Base-by-base conservation (phyloP, 2,113 vertebrate genomes). In the Irena cyanogastra region DNA sequence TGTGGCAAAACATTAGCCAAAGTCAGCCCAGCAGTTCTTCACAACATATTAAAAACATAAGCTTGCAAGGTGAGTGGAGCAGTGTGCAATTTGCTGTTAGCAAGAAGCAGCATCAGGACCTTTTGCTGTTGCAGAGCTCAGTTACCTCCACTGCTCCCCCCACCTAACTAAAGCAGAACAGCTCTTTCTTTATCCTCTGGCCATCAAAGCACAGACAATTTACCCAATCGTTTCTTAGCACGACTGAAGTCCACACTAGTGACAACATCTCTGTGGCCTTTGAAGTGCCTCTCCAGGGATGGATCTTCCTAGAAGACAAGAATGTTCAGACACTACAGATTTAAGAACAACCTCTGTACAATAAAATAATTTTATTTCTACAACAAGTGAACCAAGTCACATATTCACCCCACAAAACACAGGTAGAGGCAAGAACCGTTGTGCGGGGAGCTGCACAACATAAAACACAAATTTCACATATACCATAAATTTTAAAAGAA, bases 181-280 rank as follows among this genome's bases (percentile, higher is more conserved):
- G 12, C 44, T 79, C 35, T 2, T 24, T 50, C 44, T 85, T 63
- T 88, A 57, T 49, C 15, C 24, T 39, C 42, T 17, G 31, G 49
- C 44, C 61, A 60, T 24, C 22, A 41, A 54, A 89, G 72, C 41
- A 70, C 12, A 39, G 53, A 66, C 10, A 69, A 39, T 75, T 98
- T 98, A 99, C 99, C 99, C 22, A 99, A 95, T 75, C 99, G 99
- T 93, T 99, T 99, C 95, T 97, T 98, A 97, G 98, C 99, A 79
- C 96, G 72, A 92, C 97, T 99, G 97, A 99, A 99, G 97, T 99
- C 99, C 94, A 99, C 98, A 8, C 98, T 98, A 16, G 98, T 99
- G 87, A 99, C 85, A 4, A 98, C 97, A 97, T 99, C 99, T 96
- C 98, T 98, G 97, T 99, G 99, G 85, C 99, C 99, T 95, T 98